Percentiles rank a stretch among this genome's conserved stretches.
Conservation (phyloP, 1,140 invertebrate species). For the Ceratitis capitata region DNA sequence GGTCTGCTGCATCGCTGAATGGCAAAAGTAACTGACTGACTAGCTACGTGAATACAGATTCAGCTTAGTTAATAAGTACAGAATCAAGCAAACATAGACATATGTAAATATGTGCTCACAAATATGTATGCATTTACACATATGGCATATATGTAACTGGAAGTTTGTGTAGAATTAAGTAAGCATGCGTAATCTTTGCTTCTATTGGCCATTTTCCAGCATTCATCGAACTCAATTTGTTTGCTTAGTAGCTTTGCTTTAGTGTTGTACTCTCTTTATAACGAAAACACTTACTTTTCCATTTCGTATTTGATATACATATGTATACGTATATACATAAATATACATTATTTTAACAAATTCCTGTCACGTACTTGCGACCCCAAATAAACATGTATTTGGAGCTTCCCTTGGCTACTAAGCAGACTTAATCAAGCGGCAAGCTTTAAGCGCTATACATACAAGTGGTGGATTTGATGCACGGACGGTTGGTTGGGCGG, state of each 20-base stretch:
- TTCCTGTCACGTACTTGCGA: background rate
- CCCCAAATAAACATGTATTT: background rate
- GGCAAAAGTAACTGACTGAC: background rate
- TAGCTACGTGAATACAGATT: background rate
- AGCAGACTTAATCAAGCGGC: background rate
- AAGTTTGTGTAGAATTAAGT: conserved; percentile 1
- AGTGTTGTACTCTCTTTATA: background rate
- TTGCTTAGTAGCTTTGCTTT: background rate
- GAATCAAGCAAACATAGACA: background rate
- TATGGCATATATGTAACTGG: background rate
- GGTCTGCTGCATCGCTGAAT: background rate
- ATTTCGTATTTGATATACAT: background rate
- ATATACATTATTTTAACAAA: too few relatives aligned
- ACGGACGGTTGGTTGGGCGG: background rate
- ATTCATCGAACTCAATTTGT: background rate
- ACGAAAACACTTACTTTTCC: background rate
- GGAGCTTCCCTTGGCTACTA: background rate
- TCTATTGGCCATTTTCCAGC: background rate
- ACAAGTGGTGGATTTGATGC: too few relatives aligned
- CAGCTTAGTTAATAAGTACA: background rate
- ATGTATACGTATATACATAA: too few relatives aligned
- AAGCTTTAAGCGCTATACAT: background rate
- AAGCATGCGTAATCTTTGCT: conserved; percentile 12
- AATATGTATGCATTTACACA: background rate
- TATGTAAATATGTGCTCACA: background rate